phyloP scores from a whole-genome alignment of 2,113 vertebrate species.

The Fukomys damarensis region DNA sequence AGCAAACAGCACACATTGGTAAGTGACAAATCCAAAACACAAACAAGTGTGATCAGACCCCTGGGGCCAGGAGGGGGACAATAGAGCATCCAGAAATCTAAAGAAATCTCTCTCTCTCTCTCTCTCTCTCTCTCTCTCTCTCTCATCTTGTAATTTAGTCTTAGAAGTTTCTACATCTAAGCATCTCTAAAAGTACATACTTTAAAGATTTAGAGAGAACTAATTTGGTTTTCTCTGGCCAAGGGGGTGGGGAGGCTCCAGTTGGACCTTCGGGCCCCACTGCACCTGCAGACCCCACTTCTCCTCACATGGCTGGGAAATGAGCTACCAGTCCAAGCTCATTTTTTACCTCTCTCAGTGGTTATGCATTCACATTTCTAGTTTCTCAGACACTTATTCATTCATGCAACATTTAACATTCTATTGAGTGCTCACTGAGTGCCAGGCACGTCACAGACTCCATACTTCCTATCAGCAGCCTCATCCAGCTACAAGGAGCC shows the following conservation, averaged over 20 bases:
- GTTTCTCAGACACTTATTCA: neutral
- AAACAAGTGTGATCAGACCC: neutral
- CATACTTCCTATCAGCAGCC: neutral
- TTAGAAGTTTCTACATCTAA: neutral
- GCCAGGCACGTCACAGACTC: neutral
- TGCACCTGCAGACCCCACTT: neutral
- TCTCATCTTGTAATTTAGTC: neutral
- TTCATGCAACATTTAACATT: neutral
- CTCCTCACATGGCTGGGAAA: neutral
- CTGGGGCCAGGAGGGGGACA: neutral
- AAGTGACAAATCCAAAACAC: neutral
- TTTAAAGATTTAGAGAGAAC: neutral
- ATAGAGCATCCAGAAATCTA: neutral
- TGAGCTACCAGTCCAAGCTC: neutral
- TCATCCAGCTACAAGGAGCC: neutral
- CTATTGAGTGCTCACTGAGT: neutral
- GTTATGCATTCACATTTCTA: neutral
- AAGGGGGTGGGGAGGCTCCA: neutral
- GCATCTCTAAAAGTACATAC: neutral
- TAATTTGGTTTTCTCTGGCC: neutral
- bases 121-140: conserved; percentile 3
- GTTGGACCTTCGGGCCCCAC: accelerated
- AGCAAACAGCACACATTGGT: neutral
- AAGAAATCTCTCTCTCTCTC: neutral
- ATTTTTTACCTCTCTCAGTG: neutral